Evolutionary conservation across 1,140 invertebrate genomes (phyloP).

Genomic region (Asbolus verrucosus): DNA sequence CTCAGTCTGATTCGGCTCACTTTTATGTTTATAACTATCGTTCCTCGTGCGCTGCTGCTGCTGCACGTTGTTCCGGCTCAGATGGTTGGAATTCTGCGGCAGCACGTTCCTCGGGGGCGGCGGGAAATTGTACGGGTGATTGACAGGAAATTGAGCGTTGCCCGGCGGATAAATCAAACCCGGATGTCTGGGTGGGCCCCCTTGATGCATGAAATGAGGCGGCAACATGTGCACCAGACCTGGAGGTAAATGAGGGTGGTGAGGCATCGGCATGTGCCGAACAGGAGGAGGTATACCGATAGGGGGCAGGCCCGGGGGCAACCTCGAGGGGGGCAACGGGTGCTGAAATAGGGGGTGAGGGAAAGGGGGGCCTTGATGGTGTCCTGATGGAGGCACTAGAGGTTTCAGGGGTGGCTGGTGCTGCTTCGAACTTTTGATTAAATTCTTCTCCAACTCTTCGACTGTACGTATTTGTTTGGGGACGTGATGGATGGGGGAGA

Average conservation of each 20-base stretch:
- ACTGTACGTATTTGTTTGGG: slow-evolving; percentile 68
- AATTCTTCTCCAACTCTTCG: slow-evolving; percentile 69
- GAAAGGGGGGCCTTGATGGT: too few relatives aligned
- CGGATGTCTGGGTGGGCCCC: slow-evolving; percentile 7
- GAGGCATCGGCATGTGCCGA: slow-evolving; percentile 57
- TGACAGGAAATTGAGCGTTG: slow-evolving; percentile 52
- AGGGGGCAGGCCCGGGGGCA: slow-evolving; percentile 59
- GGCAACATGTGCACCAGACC: slow-evolving; percentile 40
- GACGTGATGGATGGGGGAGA: slow-evolving; percentile 32
- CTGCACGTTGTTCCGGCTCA: slow-evolving; percentile 50
- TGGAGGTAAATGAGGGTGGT: slow-evolving; percentile 42
- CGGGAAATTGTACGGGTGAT: slow-evolving; percentile 58
- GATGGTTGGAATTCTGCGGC: slow-evolving; percentile 55
- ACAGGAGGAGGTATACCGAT: slow-evolving; percentile 60
- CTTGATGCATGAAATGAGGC: slow-evolving; percentile 64
- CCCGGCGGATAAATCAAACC: slow-evolving; percentile 40
- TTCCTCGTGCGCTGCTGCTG: slow-evolving; percentile 48
- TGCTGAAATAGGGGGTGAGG: slow-evolving; percentile 45
- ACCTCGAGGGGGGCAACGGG: slow-evolving; percentile 49
- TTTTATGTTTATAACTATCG: slow-evolving; percentile 49
- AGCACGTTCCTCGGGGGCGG: slow-evolving; percentile 56
- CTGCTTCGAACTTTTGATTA: slow-evolving; percentile 56
- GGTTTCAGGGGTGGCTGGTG: slow-evolving; percentile 56
- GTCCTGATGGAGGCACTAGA: too few relatives aligned
- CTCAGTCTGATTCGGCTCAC: slow-evolving; percentile 58